These are phyloP conservation scores for Coreius guichenoti DNA, from an alignment of 2,797 vertebrate genomes.

Conservation along the genomic window DNA sequence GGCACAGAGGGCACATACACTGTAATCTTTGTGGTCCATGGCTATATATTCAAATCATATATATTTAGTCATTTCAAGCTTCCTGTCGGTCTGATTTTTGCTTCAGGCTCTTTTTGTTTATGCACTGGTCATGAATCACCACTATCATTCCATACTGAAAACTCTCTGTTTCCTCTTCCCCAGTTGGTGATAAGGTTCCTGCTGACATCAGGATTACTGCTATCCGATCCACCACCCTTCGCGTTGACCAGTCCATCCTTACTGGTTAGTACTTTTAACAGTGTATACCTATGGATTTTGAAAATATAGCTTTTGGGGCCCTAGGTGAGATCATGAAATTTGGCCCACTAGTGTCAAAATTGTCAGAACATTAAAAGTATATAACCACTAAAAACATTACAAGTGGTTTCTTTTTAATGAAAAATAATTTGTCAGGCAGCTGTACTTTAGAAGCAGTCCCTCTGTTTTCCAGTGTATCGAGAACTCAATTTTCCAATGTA, in stretches of 20 bases:
- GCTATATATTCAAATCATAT: background rate
- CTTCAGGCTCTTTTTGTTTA: background rate
- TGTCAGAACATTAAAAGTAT: background rate
- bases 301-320: background rate
- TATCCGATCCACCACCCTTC: constrained; percentile 85
- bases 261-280: constrained; percentile 79
- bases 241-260: constrained; percentile 86
- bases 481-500: background rate
- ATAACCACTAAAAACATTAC: background rate
- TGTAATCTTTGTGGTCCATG: background rate
- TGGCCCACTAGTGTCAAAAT: background rate
- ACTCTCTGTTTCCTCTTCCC: constrained; percentile 45
- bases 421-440: background rate
- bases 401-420: background rate
- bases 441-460: background rate
- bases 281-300: constrained; percentile 13
- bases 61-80: background rate
- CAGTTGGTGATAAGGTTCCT: constrained; percentile 87
- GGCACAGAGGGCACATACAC: background rate
- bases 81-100: background rate
- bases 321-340: background rate
- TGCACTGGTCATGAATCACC: background rate
- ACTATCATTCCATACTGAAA: background rate
- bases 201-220: constrained; percentile 83
- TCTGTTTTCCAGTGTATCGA: background rate